These are phyloP conservation scores for Crambe crambe DNA, from an alignment of 37 sponge, comb jelly and placozoan species.

Conservation along the genomic window DNA sequence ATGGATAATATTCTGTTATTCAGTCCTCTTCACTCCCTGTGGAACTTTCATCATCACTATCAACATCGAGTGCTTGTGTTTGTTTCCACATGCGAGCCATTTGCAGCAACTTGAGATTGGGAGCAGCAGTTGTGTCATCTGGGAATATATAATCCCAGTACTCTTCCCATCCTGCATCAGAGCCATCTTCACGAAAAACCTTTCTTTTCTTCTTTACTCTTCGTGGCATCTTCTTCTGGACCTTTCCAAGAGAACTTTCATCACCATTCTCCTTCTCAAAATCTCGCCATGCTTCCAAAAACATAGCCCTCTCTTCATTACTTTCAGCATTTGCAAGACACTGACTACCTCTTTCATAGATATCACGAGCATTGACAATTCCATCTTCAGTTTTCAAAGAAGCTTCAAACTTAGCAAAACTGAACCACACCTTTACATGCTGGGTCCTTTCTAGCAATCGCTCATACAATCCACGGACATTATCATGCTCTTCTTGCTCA, in stretches of 20 bases:
- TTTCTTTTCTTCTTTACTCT: conserved; percentile 93
- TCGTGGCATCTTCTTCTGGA: conserved; percentile 81
- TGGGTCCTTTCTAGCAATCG: conserved; percentile 89
- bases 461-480: conserved; percentile 78
- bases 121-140: conserved; percentile 79
- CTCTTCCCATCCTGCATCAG: conserved; percentile 98
- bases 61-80: conserved; percentile 27
- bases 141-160: conserved; percentile 99
- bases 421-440: conserved; percentile 98
- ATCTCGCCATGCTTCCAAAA: conserved; percentile 91
- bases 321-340: conserved; percentile 42
- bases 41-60: conserved; percentile 19
- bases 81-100: conserved; percentile 97
- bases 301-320: conserved; percentile 77
- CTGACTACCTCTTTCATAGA: conserved; percentile 69
- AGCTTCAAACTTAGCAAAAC: conserved; percentile 91
- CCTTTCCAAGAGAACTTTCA: conserved; percentile 33
- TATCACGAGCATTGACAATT: conserved; percentile 21
- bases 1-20: no score
- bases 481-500: conserved; percentile 82
- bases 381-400: conserved; percentile 32
- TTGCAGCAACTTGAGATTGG: conserved; percentile 91
- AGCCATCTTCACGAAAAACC: conserved; percentile 86
- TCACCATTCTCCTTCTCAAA: conserved; percentile 84
- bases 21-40: conserved; percentile 5